Evolutionary conservation across 2,797 vertebrate genomes (phyloP).

Genomic region (Psittacula echo): DNA sequence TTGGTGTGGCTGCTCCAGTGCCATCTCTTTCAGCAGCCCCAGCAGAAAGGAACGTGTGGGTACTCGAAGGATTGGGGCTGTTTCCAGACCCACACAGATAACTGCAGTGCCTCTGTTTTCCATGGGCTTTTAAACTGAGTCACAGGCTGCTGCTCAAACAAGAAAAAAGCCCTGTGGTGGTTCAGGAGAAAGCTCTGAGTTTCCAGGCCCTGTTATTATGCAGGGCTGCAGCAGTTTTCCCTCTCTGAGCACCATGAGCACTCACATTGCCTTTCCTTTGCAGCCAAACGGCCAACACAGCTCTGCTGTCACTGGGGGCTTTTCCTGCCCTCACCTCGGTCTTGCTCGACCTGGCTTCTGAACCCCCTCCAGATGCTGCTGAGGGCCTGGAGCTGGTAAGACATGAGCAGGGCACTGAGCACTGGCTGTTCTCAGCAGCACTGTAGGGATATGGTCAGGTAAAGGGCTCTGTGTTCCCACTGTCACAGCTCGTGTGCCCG

Average conservation of each 20-base stretch:
- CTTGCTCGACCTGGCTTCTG: slow-evolving; percentile 83
- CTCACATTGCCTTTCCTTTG: neutral
- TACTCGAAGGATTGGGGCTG: neutral
- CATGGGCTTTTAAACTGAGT: neutral
- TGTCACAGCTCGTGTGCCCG: slow-evolving; percentile 87
- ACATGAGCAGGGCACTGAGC: neutral
- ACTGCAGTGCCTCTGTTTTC: neutral
- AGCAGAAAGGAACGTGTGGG: neutral
- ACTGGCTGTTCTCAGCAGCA: rapidly evolving
- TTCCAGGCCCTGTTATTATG: neutral
- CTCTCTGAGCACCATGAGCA: neutral
- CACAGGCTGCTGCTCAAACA: neutral
- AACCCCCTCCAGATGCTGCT: slow-evolving; percentile 75
- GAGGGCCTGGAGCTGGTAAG: slow-evolving; percentile 89
- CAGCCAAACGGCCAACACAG: slow-evolving; percentile 74
- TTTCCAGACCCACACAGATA: neutral
- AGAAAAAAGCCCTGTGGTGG: neutral
- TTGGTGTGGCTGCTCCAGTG: rapidly evolving
- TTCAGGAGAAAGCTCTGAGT: neutral
- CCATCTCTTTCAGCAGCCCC: neutral
- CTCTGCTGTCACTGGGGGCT: slow-evolving; percentile 78
- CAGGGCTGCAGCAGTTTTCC: neutral
- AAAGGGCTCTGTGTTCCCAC: neutral
- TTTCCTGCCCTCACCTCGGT: slow-evolving; percentile 81
- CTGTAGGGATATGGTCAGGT: rapidly evolving